Conservation (phyloP, 2,797 vertebrate species). For the Cyclura pinguis region DNA sequence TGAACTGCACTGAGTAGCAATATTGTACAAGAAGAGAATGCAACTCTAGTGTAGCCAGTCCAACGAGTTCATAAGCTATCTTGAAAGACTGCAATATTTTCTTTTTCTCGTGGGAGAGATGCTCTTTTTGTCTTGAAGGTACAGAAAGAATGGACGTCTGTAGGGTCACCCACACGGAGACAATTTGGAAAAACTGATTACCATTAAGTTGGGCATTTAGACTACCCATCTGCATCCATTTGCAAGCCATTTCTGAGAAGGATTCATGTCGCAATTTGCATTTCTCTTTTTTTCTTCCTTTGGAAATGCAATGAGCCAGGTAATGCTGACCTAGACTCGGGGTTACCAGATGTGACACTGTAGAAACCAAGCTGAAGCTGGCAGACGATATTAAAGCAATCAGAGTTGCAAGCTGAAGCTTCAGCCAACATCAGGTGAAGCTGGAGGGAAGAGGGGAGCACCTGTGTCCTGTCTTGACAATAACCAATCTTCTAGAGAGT, state of each 20-base stretch:
- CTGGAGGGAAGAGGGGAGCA: slow-evolving; percentile 48
- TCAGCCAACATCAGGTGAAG: slow-evolving; percentile 66
- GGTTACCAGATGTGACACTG: slow-evolving; percentile 52
- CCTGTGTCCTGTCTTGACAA: slow-evolving; percentile 71
- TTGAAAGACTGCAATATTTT: neutral
- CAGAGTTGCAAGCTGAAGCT: slow-evolving; percentile 52
- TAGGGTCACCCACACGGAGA: neutral
- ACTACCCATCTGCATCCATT: slow-evolving; percentile 55
- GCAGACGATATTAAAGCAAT: slow-evolving; percentile 71
- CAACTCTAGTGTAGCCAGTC: neutral
- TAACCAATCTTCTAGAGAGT: slow-evolving; percentile 62
- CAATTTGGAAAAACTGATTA: slow-evolving; percentile 11
- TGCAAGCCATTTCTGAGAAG: slow-evolving; percentile 67
- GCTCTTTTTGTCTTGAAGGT: slow-evolving; percentile 36
- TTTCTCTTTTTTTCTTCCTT: slow-evolving; percentile 41
- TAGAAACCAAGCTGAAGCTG: slow-evolving; percentile 44
- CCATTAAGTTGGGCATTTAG: slow-evolving; percentile 16
- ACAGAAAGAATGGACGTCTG: slow-evolving; percentile 41
- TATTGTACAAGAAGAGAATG: neutral
- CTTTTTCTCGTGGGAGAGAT: neutral
- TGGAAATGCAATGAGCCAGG: slow-evolving; percentile 46
- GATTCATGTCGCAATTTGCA: slow-evolving; percentile 56
- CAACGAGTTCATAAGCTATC: slow-evolving; percentile 11
- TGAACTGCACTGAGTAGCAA: too few relatives aligned
- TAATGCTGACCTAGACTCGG: slow-evolving; percentile 3